Conservation (phyloP, 1,140 invertebrate genomes). For the Melipona quadrifasciata region DNA sequence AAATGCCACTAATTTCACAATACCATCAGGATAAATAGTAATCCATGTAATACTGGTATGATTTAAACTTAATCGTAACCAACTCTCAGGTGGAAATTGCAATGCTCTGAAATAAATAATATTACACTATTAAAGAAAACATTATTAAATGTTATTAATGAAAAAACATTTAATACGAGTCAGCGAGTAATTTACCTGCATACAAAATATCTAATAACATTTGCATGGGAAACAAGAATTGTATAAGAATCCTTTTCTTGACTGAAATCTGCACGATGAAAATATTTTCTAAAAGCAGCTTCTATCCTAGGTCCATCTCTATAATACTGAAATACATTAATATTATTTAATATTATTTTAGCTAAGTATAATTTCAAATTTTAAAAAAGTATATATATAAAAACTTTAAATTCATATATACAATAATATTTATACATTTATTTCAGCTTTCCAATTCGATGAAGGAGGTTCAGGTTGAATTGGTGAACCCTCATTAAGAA, state of each 20-base stretch:
- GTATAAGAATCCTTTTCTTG: slow-evolving; percentile 95
- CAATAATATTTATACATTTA: slow-evolving; percentile 83
- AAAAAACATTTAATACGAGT: not conserved
- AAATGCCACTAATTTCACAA: slow-evolving; percentile 89
- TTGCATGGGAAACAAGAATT: slow-evolving; percentile 97
- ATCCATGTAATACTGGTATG: slow-evolving; percentile 97
- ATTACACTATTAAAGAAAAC: not conserved
- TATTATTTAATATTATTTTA: slow-evolving; percentile 23
- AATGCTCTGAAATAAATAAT: slow-evolving; percentile 88
- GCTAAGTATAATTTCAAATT: not conserved
- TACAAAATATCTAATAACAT: slow-evolving; percentile 98
- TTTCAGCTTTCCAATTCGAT: slow-evolving; percentile 92
- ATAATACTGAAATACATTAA: slow-evolving; percentile 87
- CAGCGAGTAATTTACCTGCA: slow-evolving; percentile 87
- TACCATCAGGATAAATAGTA: slow-evolving; percentile 91
- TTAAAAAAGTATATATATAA: not conserved
- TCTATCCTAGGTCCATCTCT: slow-evolving; percentile 98
- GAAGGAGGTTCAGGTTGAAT: slow-evolving; percentile 96
- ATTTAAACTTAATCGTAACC: slow-evolving; percentile 95
- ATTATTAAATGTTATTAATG: slow-evolving; percentile 19
- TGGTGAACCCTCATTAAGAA: slow-evolving; percentile 95
- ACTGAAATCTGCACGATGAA: slow-evolving; percentile 91
- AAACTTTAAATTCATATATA: not conserved
- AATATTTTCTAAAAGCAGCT: slow-evolving; percentile 96
- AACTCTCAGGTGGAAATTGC: slow-evolving; percentile 98